Evolutionary conservation across 2,888 invertebrate species (phyloP), one percentile per base, ranked within the genome.

Genomic region (Himalopsyche japonica): DNA sequence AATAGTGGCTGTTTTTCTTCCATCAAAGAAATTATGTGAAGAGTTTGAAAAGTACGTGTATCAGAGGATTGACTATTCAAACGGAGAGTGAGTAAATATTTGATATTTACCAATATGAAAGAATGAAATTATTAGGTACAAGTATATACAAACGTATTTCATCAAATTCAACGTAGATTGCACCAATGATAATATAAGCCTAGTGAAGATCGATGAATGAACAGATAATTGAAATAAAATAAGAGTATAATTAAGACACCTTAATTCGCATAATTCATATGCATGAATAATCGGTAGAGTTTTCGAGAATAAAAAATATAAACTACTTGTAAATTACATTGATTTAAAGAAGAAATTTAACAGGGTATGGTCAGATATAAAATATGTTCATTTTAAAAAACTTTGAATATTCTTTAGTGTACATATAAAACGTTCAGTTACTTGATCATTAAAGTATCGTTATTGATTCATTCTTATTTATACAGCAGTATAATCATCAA

Each of bases 1-100:
- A 78, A 70, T 81, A 81, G 83, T 83, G 85, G 85, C 85, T 83
- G 48, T 48, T 49, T 49, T 79, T 57, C 57, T 57, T 57, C 20
- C 79, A 12, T 48, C 3, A 48, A 47, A 32, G 79, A 48, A 30
- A 49, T 79, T 48, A 49, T 27, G 79, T 79, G 79, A 79, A 79
- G 37, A 49, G 27, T 79, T 48, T 79, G 48, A 27, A 48, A 79
- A 79, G n/a, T 48, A 30, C 30, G 79, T 79, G 79, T 78, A 37
- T 20, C 24, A 78, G 34, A 78, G 78, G 43, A 78, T 43, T 4
- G 48, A 24, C 79, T 79, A 79, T 79, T 79, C 20, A 8, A 10
- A 57, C 20, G 15, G 57, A 57, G 20, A 57, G 57, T 20, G 57
- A 57, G 57, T 57, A 57, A n/a, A 24, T 20, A n/a, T 20, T 7